phyloP scores from a whole-genome alignment of 2,113 vertebrate species.

The Noturus placidus region DNA sequence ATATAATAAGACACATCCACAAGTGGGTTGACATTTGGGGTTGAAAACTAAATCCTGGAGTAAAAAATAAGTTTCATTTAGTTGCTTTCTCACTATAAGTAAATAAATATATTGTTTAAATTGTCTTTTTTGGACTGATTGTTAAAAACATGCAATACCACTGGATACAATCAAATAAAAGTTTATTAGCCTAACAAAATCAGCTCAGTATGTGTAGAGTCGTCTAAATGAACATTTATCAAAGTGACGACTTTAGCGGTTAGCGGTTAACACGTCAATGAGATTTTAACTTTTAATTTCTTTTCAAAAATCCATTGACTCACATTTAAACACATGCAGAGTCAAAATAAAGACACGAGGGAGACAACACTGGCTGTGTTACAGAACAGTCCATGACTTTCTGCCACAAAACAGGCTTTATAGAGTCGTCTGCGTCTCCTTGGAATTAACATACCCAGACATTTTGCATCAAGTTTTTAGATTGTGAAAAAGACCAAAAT shows the following conservation, averaged over 20 bases:
- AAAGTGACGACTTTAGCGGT: not conserved
- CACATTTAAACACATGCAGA: not conserved
- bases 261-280: not conserved
- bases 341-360: not conserved
- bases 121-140: not conserved
- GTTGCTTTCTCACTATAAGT: not conserved
- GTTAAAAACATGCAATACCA: not conserved
- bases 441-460: not conserved
- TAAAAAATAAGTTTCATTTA: not conserved
- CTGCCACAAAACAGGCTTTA: not conserved
- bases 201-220: too few species aligned
- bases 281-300: not conserved
- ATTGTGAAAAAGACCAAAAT: not conserved
- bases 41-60: not conserved
- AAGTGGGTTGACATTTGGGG: not conserved
- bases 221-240: not conserved
- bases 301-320: not conserved
- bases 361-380: not conserved
- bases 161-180: not conserved
- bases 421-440: not conserved
- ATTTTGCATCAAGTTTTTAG: not conserved
- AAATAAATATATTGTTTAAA: not conserved
- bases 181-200: constrained; percentile 1
- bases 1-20: not conserved
- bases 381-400: not conserved